A percentile compares a stretch with the other conserved stretches of the same genome.
phyloP scores from a whole-genome alignment of 1,140 invertebrate genomes.

The Apis laboriosa region DNA sequence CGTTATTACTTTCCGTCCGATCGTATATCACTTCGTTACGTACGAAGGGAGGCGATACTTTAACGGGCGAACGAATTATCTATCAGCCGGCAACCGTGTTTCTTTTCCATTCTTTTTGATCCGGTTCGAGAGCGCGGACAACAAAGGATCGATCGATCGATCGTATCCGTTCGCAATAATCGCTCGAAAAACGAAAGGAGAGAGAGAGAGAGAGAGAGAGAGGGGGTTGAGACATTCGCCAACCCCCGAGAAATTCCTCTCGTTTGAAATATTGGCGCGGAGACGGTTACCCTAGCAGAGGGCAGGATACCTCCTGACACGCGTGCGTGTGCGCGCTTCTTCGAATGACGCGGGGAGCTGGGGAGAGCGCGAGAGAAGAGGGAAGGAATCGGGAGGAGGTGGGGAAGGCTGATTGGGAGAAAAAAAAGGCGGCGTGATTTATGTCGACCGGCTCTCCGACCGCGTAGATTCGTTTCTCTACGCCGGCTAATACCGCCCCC shows the following conservation, averaged over 20 bases:
- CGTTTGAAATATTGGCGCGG: constrained; percentile 68
- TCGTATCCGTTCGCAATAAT: constrained; percentile 64
- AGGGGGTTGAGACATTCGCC: constrained; percentile 46
- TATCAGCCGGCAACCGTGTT: constrained; percentile 20
- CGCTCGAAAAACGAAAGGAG: constrained; percentile 41
- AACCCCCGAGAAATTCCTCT: constrained; percentile 60
- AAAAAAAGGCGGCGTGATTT: constrained; percentile 75
- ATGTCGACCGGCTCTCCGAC: constrained; percentile 70
- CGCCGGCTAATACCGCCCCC: constrained; percentile 67
- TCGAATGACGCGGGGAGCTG: constrained; percentile 27
- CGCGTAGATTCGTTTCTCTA: constrained; percentile 70
- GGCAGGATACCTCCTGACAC: too few relatives aligned
- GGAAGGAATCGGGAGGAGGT: constrained; percentile 35
- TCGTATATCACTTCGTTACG: constrained; percentile 28
- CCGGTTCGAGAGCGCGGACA: neutral
- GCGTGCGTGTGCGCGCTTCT: too few relatives aligned
- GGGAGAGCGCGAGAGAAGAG: neutral
- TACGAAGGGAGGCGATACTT: constrained; percentile 25
- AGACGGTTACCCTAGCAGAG: too few relatives aligned
- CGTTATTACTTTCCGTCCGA: constrained; percentile 47
- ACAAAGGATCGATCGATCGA: constrained; percentile 52
- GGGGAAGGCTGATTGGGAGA: constrained; percentile 71
- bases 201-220: neutral
- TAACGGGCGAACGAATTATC: constrained; percentile 37
- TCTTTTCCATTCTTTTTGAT: constrained; percentile 8